phyloP scores from a whole-genome alignment of 2,797 vertebrate species.

The Pseudochirops cupreus region DNA sequence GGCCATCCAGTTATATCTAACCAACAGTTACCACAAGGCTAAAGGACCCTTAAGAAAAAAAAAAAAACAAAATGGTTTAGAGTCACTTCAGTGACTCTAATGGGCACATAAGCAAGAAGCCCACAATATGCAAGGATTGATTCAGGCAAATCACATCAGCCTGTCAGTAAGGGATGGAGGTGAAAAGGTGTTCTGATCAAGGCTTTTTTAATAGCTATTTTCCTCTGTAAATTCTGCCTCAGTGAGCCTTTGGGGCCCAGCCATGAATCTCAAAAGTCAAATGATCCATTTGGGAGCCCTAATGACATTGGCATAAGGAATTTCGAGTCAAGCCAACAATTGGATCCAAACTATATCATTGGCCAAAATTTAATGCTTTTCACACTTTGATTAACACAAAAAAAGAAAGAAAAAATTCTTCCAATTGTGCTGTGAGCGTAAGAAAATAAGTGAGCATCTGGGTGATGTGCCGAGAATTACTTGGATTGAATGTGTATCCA shows the following conservation, averaged over 20 bases:
- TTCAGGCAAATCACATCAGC: conserved; percentile 3
- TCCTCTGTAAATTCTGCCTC: conserved; percentile 44
- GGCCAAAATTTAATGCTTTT: conserved; percentile 23
- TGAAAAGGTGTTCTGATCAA: conserved; percentile 45
- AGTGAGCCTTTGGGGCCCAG: conserved; percentile 19
- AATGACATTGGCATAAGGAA: conserved; percentile 27
- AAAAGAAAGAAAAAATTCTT: conserved; percentile 49
- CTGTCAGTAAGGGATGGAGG: not conserved
- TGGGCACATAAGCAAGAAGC: not conserved
- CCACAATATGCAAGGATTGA: not conserved
- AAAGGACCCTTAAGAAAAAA: not conserved
- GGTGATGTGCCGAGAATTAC: conserved; percentile 79
- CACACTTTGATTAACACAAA: conserved; percentile 13
- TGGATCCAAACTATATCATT: conserved; percentile 11
- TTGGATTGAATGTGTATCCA: conserved; percentile 73
- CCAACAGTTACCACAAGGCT: not conserved
- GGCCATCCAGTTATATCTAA: not conserved
- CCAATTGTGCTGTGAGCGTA: conserved; percentile 75
- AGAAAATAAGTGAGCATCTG: conserved; percentile 74
- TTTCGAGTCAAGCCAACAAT: conserved; percentile 25
- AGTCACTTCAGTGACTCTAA: not conserved
- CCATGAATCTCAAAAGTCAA: conserved; percentile 53
- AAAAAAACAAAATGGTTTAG: not conserved
- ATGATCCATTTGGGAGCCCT: conserved; percentile 17
- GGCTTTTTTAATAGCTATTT: conserved; percentile 41